Evolutionary conservation across 1,140 invertebrate species (phyloP).

Genomic region (Leucophenga varia): DNA sequence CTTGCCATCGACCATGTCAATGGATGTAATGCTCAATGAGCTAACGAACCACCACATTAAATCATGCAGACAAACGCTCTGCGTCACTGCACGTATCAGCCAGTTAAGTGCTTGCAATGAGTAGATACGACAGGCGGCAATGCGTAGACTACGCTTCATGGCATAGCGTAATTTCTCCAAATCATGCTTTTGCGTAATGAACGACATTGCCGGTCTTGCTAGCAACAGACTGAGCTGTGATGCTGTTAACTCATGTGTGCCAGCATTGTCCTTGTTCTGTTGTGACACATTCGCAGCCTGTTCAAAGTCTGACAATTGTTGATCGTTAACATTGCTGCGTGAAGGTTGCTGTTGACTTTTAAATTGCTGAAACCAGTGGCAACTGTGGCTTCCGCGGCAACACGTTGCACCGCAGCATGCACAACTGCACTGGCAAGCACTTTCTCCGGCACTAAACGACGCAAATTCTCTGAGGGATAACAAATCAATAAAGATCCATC

Average conservation of each 20-base stretch:
- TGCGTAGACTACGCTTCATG: slow-evolving; percentile 81
- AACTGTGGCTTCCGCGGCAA: slow-evolving; percentile 3
- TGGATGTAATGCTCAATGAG: slow-evolving; percentile 62
- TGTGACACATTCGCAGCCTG: not conserved
- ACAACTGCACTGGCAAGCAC: slow-evolving; percentile 37
- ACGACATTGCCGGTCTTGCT: slow-evolving; percentile 75
- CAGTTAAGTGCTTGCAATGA: slow-evolving; percentile 88
- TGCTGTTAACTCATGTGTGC: slow-evolving; percentile 5
- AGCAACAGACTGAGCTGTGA: slow-evolving; percentile 51
- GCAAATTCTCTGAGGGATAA: slow-evolving; percentile 77
- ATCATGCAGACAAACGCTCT: slow-evolving; percentile 88
- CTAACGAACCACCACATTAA: slow-evolving; percentile 93
- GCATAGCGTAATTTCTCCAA: slow-evolving; percentile 74
- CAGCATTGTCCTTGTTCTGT: not conserved
- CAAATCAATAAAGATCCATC: slow-evolving; percentile 74
- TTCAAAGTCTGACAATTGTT: slow-evolving; percentile 3
- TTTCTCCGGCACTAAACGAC: slow-evolving; percentile 64
- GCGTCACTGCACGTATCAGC: slow-evolving; percentile 88
- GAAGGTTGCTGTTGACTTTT: not conserved
- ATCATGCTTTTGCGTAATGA: slow-evolving; percentile 84
- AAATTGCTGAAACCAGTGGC: not conserved
- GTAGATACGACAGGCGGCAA: slow-evolving; percentile 82
- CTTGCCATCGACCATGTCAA: slow-evolving; percentile 27
- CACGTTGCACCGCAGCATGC: slow-evolving; percentile 14
- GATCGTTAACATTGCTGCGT: slow-evolving; percentile 2